Base-by-base conservation (phyloP, 2,888 invertebrate genomes). In the Falcaria lacertinaria region DNA sequence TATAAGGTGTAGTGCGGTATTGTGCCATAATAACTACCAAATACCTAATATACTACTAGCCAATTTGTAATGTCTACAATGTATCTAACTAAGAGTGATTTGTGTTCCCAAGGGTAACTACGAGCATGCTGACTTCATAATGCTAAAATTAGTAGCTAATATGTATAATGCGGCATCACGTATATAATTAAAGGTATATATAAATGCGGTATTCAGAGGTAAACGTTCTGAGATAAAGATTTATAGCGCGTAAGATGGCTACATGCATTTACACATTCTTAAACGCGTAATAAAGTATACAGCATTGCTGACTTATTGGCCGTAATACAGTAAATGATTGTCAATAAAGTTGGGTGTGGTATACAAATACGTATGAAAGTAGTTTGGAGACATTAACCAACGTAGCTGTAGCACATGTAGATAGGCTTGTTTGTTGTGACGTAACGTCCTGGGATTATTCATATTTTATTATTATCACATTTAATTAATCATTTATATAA, bases 91-190 rank as follows among this genome's bases (percentile, higher is more conserved):
- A 79, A 67, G 48, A 74, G 67, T 77, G 74, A 70, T 70, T 73
- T 69, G 71, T 72, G 65, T 70, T 72, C 71, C 74, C 76, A 76
- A 67, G 62, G 62, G 69, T 69, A 37, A 62, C 64, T 83, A 81
- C 71, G 66, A 73, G 79, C 84, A 85, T 84, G 85, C 85, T 80
- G 68, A 77, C 63, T 75, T 75, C 72, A 76, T 76, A 73, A 67
- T 51, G 64, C 78, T 80, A 76, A 75, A 77, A 78, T 80, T 78
- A 81, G 74, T 75, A 60, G 58, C 68, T 78, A 68, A 64, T 66
- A 60, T 69, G 61, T 60, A 63, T 62, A 63, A 74, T 74, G 71
- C 74, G 62, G 67, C 61, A 69, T 72, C 60, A 61, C 64, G 60
- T 67, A 61, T 72, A 76, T 74, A 76, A 78, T 80, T 80, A 78